phyloP scores from a whole-genome alignment of 2,888 invertebrate species.

The Folsomia manolachei region DNA sequence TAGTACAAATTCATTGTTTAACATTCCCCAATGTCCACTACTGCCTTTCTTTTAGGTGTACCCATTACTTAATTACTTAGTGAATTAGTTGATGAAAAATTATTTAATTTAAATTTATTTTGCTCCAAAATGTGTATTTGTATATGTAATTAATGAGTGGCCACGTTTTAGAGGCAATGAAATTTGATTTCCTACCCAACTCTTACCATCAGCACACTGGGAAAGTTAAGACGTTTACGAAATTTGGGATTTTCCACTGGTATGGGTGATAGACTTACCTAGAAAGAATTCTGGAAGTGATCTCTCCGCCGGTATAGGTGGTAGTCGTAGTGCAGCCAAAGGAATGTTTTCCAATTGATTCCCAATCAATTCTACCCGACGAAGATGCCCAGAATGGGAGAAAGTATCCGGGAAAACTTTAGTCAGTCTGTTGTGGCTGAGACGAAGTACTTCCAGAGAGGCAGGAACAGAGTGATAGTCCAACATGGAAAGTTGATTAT shows the following conservation, averaged over 20 bases:
- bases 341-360: conserved; percentile 72
- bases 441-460: conserved; percentile 53
- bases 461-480: conserved; percentile 53
- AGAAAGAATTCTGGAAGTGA: conserved; percentile 75
- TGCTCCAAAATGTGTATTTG: too few relatives aligned
- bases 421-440: conserved; percentile 71
- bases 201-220: too few relatives aligned
- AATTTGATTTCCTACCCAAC: too few relatives aligned
- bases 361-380: conserved; percentile 72
- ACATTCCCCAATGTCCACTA: too few relatives aligned
- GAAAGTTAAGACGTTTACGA: too few relatives aligned
- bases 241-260: background rate
- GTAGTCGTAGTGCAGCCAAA: conserved; percentile 68
- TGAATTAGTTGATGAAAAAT: too few relatives aligned
- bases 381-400: conserved; percentile 59
- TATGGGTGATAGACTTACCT: conserved; percentile 12
- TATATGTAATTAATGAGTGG: too few relatives aligned
- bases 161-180: too few relatives aligned
- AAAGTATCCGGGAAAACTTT: conserved; percentile 60
- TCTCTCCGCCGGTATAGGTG: conserved; percentile 64
- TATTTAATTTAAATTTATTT: too few relatives aligned
- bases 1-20: too few relatives aligned
- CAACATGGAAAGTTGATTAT: conserved; percentile 52
- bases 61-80: too few relatives aligned
- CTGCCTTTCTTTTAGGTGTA: too few relatives aligned